A percentile compares a stretch with the other conserved stretches of the same genome.
phyloP scores from a whole-genome alignment of 1,140 invertebrate species.

The Phymastichus coffea region DNA sequence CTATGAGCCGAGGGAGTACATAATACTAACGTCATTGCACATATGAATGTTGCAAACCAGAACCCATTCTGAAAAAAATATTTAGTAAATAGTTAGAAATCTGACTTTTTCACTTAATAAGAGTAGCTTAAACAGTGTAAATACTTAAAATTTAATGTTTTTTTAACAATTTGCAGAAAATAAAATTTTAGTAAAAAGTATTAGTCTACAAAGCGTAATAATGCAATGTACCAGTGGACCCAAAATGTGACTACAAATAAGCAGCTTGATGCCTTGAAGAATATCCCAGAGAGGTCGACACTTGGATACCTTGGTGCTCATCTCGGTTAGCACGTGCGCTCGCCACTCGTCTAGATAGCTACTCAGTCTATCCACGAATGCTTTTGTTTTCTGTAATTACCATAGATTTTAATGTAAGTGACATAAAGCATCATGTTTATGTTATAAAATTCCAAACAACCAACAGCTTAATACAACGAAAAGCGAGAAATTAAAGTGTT shows the following conservation, averaged over 20 bases:
- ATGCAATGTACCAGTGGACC: constrained; percentile 62
- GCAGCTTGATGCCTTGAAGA: constrained; percentile 63
- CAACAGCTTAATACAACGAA: no score
- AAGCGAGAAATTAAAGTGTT: no score
- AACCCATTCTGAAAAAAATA: constrained; percentile 59
- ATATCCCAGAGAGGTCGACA: constrained; percentile 74
- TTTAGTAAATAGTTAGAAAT: constrained; percentile 5
- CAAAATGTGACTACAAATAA: constrained; percentile 71
- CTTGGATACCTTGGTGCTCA: constrained; percentile 64
- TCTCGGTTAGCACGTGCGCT: constrained; percentile 63
- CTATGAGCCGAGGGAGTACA: constrained; percentile 52
- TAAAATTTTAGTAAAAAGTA: no score
- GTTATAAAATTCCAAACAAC: no score
- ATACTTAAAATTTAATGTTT: no score
- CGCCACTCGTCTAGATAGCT: constrained; percentile 68
- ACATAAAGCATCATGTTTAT: no score
- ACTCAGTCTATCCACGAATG: constrained; percentile 62
- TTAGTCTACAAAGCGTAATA: background rate
- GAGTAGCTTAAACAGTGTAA: no score
- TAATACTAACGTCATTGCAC: constrained; percentile 45
- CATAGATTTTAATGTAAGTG: background rate
- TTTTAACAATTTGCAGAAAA: no score
- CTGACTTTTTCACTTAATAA: no score
- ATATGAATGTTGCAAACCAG: constrained; percentile 58
- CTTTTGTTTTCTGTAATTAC: constrained; percentile 61